Percentiles rank a stretch among this genome's conserved stretches.
These are phyloP conservation scores for Agraylea sexmaculata DNA, from an alignment of 1,140 invertebrate species.

Conservation along the genomic window DNA sequence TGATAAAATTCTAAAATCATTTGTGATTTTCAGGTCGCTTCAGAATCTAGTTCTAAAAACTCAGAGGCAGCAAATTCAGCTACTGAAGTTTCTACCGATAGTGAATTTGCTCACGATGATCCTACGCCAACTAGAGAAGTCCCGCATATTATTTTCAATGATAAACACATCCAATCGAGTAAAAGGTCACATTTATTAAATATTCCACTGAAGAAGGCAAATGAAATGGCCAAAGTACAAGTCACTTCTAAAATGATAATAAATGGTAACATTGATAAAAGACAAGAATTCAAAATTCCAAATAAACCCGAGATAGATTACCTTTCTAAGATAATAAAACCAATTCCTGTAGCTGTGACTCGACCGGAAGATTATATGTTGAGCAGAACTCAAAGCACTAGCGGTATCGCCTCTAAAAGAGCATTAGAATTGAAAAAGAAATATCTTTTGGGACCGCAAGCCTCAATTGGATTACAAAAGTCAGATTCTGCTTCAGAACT, in stretches of 20 bases:
- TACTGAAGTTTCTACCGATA: slow-evolving; percentile 84
- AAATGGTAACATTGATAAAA: slow-evolving; percentile 10
- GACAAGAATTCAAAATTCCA: slow-evolving; percentile 4
- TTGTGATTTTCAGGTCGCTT: slow-evolving; percentile 56
- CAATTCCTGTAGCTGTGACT: slow-evolving; percentile 34
- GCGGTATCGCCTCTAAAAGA: slow-evolving; percentile 73
- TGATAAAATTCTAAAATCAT: too few relatives aligned
- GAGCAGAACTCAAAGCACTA: slow-evolving; percentile 70
- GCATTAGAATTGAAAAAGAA: slow-evolving; percentile 75
- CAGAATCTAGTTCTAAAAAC: slow-evolving; percentile 54
- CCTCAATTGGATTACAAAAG: slow-evolving; percentile 54
- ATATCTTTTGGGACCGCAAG: slow-evolving; percentile 60
- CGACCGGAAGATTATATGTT: slow-evolving; percentile 58
- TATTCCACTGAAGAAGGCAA: slow-evolving; percentile 4
- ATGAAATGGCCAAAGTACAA: slow-evolving; percentile 11
- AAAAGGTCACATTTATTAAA: slow-evolving; percentile 5
- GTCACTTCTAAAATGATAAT: slow-evolving; percentile 9
- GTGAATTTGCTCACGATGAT: slow-evolving; percentile 76
- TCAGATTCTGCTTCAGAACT: slow-evolving; percentile 76
- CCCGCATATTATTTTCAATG: slow-evolving; percentile 53
- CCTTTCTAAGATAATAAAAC: slow-evolving; percentile 1
- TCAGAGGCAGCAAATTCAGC: slow-evolving; percentile 67
- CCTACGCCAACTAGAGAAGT: slow-evolving; percentile 55
- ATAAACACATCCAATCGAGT: slow-evolving; percentile 25
- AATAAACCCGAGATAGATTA: not conserved